Evolutionary conservation across 2,797 vertebrate species (phyloP).

Genomic region (Platalea minor): DNA sequence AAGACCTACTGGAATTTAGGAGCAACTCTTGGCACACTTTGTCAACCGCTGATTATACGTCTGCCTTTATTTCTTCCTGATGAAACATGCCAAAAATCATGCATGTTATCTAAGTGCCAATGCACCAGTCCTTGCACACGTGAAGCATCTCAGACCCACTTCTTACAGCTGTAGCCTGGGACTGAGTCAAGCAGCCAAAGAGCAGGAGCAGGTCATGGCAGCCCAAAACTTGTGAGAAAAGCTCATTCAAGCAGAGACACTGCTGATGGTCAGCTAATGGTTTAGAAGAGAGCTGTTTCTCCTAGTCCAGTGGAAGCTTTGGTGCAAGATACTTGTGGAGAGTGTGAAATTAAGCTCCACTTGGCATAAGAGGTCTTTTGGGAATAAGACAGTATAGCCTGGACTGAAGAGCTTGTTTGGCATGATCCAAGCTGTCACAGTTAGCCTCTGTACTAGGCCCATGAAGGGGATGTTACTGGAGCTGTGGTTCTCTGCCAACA

Average conservation of each 20-base stretch:
- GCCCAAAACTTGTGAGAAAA: not conserved
- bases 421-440: not conserved
- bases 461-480: not conserved
- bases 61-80: not conserved
- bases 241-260: not conserved
- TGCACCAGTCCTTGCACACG: not conserved
- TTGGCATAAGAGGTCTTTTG: not conserved
- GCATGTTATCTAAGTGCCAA: not conserved
- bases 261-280: not conserved
- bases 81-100: not conserved
- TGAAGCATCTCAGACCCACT: not conserved
- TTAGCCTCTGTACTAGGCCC: not conserved
- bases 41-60: not conserved
- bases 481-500: not conserved
- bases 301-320: not conserved
- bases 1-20: not conserved
- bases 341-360: not conserved
- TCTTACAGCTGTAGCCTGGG: accelerated
- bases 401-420: not conserved
- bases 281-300: not conserved
- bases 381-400: not conserved
- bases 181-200: not conserved
- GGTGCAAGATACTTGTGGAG: not conserved
- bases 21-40: not conserved
- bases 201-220: not conserved